phyloP scores from a whole-genome alignment of 1,140 invertebrate genomes.

The Drosophila nannoptera region DNA sequence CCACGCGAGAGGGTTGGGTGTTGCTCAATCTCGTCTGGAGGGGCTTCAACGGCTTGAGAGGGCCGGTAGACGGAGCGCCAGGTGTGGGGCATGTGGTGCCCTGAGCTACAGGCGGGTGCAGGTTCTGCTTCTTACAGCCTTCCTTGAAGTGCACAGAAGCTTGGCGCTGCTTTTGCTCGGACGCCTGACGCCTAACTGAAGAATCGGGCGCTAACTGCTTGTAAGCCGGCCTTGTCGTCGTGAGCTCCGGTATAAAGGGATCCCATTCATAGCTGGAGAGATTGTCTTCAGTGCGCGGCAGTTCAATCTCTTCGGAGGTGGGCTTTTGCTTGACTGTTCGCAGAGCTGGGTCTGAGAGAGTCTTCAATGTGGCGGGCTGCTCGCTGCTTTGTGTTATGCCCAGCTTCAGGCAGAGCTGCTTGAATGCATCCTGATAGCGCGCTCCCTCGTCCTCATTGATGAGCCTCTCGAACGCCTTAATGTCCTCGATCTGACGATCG shows the following conservation, averaged over 20 bases:
- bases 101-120: not conserved
- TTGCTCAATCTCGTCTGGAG: slow-evolving; percentile 6
- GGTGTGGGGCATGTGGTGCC: not conserved
- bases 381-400: slow-evolving; percentile 31
- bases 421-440: slow-evolving; percentile 51
- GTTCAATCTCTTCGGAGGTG: not conserved
- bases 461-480: slow-evolving; percentile 43
- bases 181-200: not conserved
- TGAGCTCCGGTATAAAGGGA: slow-evolving; percentile 8
- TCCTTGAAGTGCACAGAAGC: not conserved
- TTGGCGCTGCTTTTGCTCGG: not conserved
- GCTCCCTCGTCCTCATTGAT: slow-evolving; percentile 20
- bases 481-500: slow-evolving; percentile 58
- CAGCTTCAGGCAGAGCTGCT: slow-evolving; percentile 52
- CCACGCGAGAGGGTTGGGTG: not conserved
- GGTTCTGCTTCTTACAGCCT: not conserved
- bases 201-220: not conserved
- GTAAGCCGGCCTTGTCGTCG: slow-evolving; percentile 5
- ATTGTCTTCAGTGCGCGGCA: not conserved
- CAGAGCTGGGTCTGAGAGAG: not conserved
- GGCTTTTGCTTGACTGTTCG: not conserved
- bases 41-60: slow-evolving; percentile 22
- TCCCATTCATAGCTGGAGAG: slow-evolving; percentile 28
- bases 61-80: not conserved
- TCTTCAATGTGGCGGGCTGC: slow-evolving; percentile 1